Base-by-base conservation (phyloP, 2,113 vertebrate genomes). In the Trogon melanurus region DNA sequence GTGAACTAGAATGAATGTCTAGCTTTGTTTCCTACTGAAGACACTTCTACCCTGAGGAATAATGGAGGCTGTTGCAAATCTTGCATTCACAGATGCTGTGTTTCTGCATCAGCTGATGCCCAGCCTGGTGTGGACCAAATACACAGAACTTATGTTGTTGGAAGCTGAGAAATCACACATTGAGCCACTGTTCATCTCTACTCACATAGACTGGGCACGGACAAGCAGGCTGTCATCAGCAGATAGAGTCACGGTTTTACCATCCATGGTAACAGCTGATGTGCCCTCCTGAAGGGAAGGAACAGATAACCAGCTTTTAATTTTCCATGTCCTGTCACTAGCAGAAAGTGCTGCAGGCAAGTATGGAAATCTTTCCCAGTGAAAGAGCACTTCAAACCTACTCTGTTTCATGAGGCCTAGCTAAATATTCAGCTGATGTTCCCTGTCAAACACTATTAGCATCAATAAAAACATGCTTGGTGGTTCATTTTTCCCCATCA, bases 201-300 rank as follows among this genome's bases (percentile, higher is more conserved):
- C 99, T 99, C 80, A 99, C 99, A 27, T 60, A 47, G 89, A 98
- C 50, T 98, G 97, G 44, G 98, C 98, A 8, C 86, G 98, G 74
- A 99, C 96, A 56, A 99, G 98, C 45, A 99, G 96, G 96, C 99
- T 99, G 91, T 99, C 98, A 86, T 98, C 98, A 9, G 97, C 79
- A 51, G 93, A 96, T 9, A 99, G 97, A 45, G 22, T 89, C 83
- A 98, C 94, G 70, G 62, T 66, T 91, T 98, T 92, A 19, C 94
- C 96, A 34, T 97, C 94, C 96, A 98, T 32, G 1, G 85, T 97
- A 79, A 99, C 96, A 41, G 47, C 86, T 0, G 99, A 99, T 36
- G 97, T 97, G 32, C 99, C 99, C 85, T 99, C 99, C 99, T 99
- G 94, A 69, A 94, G 60, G 60, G 87, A 70, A 94, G 58, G 62